These are phyloP conservation scores for Erynnis tages DNA, from an alignment of 2,888 invertebrate species.

Conservation along the genomic window DNA sequence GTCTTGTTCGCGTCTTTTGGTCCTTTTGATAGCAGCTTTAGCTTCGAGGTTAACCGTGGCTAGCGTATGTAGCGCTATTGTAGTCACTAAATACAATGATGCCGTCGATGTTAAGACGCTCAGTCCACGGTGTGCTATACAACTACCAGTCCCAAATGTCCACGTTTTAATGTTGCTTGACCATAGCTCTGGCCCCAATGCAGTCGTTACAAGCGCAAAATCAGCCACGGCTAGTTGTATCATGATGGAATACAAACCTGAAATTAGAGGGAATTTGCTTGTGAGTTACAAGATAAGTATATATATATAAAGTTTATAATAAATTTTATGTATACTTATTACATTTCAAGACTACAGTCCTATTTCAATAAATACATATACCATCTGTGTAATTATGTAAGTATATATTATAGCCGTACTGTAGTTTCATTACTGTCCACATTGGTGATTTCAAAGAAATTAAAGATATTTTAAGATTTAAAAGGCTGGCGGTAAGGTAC, in stretches of 20 bases:
- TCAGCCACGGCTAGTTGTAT: conserved; percentile 80
- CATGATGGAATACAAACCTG: conserved; percentile 77
- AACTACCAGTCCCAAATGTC: conserved; percentile 72
- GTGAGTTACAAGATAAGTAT: too few species aligned
- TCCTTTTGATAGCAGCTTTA: conserved; percentile 54
- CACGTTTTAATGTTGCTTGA: conserved; percentile 74
- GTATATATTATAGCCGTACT: too few species aligned
- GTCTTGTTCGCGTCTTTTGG: conserved; percentile 53
- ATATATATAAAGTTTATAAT: too few species aligned
- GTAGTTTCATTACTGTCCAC: too few species aligned
- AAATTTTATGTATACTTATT: too few species aligned
- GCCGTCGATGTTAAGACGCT: conserved; percentile 80
- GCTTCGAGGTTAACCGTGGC: conserved; percentile 78
- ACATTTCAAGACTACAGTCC: too few species aligned
- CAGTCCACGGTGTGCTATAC: conserved; percentile 77
- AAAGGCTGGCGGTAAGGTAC: too few species aligned
- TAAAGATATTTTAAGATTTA: too few species aligned
- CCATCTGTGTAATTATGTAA: too few species aligned
- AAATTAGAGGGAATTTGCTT: conserved; percentile 44
- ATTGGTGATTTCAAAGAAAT: too few species aligned
- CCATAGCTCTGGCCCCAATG: conserved; percentile 77
- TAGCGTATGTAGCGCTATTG: conserved; percentile 80
- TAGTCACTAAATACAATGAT: conserved; percentile 78
- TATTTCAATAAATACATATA: too few species aligned
- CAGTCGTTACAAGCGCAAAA: conserved; percentile 61